Evolutionary conservation across 2,888 invertebrate species (phyloP).

Genomic region (Epinotia bilunana): DNA sequence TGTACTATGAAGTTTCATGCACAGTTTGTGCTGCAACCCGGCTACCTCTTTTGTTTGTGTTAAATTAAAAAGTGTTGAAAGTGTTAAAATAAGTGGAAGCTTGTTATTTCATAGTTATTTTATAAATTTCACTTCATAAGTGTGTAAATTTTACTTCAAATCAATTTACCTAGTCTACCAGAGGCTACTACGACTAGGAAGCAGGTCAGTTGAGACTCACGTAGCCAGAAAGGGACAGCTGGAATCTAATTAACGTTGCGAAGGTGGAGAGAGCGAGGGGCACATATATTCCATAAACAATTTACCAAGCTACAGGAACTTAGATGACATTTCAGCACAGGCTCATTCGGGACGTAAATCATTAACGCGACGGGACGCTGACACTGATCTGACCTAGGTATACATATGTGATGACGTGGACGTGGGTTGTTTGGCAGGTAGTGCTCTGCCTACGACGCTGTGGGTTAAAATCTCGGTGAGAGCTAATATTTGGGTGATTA

Average conservation of each 20-base stretch:
- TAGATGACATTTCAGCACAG: slow-evolving; percentile 57
- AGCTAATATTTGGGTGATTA: too few relatives aligned
- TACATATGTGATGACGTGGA: neutral
- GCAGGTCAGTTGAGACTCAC: neutral
- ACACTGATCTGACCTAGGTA: slow-evolving; percentile 10
- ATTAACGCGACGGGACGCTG: slow-evolving; percentile 47
- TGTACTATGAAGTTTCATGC: too few relatives aligned
- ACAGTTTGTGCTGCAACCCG: too few relatives aligned
- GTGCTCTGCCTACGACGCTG: neutral
- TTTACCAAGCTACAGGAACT: slow-evolving; percentile 49
- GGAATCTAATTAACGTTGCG: slow-evolving; percentile 30
- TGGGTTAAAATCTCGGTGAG: neutral
- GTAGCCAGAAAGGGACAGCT: neutral
- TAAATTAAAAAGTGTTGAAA: neutral
- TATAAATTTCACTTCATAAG: neutral
- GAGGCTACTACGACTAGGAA: neutral
- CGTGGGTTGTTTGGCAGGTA: neutral
- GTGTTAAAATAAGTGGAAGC: neutral
- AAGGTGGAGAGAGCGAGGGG: slow-evolving; percentile 24
- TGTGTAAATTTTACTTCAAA: too few relatives aligned
- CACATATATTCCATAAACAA: slow-evolving; percentile 43
- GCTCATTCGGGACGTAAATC: slow-evolving; percentile 54
- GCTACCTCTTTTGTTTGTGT: too few relatives aligned
- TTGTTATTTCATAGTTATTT: neutral
- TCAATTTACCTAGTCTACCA: neutral